Base-by-base conservation (phyloP, 2,113 vertebrate species). In the Oreochromis aureus region DNA sequence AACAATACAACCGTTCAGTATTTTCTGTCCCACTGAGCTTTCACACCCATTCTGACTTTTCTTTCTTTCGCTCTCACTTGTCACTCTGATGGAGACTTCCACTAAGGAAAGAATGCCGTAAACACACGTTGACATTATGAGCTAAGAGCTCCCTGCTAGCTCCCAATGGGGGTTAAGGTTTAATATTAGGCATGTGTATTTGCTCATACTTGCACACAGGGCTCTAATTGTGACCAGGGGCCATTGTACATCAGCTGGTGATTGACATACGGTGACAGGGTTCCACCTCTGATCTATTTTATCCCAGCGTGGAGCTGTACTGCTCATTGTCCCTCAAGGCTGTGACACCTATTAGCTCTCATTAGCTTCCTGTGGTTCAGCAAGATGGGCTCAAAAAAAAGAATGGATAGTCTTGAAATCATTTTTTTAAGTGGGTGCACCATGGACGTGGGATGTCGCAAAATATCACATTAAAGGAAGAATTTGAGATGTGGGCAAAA, bases 291-390 rank as follows among this genome's bases (percentile, higher is more conserved):
- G 87, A 90, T 94, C 85, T 69, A 84, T 86, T 93, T 89, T 82
- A 76, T 84, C 94, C 59, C 91, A 92, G 91, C 88, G 41, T 93
- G 93, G 5, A 48, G 61, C 69, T 80, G 87, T 34, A 13, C 54
- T 76, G 79, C 63, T 90, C 92, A 85, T 89, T 92, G 91, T 93
- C 88, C 87, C 82, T 82, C n/a, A 82, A 87, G 88, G 84, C 86
- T 73, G 10, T 87, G 94, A 91, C 91, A 94, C 90, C 90, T 91
- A 91, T 95, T 95, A 94, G 87, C 83, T 51, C 89, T 91, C 92
- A 93, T 95, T 95, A 95, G 92, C 80, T 87, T 90, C 91, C 93
- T 61, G 91, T 86, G 86, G 93, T 84, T 93, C 78, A 78, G 58
- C 27, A 19, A 82, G 84, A 88, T 82, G 54, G 55, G 27, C 58